A percentile compares a stretch with the other conserved stretches of the same genome.
Conservation (phyloP, 2,113 vertebrate species). For the Psophia crepitans region DNA sequence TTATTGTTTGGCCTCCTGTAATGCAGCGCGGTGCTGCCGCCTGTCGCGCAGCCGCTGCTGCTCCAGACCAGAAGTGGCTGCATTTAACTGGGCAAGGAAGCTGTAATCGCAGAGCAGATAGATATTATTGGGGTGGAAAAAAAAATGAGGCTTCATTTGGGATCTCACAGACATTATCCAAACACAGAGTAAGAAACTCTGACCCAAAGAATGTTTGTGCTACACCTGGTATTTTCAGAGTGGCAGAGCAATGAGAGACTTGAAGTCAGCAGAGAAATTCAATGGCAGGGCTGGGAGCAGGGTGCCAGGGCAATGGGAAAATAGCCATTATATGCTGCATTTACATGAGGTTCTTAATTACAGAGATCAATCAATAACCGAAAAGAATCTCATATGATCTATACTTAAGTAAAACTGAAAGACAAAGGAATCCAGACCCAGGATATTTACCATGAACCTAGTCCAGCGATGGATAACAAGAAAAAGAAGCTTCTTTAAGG, state of each 20-base stretch:
- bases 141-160: not conserved
- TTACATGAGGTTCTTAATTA: not conserved
- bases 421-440: not conserved
- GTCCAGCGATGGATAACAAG: not conserved
- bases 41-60: not conserved
- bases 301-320: not conserved
- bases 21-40: rapidly evolving
- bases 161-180: not conserved
- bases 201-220: not conserved
- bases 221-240: not conserved
- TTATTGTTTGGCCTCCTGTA: not conserved
- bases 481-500: not conserved
- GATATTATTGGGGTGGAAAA: not conserved
- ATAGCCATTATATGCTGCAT: not conserved
- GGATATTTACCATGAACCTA: not conserved
- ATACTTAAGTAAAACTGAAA: not conserved
- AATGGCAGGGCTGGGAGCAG: not conserved
- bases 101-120: not conserved
- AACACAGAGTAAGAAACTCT: not conserved
- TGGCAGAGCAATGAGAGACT: not conserved
- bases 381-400: not conserved
- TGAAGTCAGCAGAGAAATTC: not conserved
- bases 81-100: not conserved
- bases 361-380: not conserved
- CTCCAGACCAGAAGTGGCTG: not conserved